Conservation (phyloP, 2,888 invertebrate species). For the Ophonus ardosiacus region DNA sequence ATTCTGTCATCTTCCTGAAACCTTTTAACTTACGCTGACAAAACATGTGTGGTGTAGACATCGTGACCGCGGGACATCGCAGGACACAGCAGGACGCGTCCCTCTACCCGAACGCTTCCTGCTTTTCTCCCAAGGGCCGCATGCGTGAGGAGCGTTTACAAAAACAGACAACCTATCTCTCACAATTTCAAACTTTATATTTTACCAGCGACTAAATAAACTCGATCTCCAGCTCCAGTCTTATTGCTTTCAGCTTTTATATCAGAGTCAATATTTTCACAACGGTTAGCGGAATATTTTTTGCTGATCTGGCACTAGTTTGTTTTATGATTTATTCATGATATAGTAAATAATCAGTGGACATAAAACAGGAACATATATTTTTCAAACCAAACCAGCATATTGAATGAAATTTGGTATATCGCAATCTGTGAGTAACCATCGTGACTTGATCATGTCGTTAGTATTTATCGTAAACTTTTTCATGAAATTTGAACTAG, state of each 20-base stretch:
- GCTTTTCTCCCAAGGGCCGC: slow-evolving; percentile 17
- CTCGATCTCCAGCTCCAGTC: not conserved
- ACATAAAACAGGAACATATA: not conserved
- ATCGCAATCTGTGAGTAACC: too few species aligned
- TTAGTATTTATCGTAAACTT: too few species aligned
- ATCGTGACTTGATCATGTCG: too few species aligned
- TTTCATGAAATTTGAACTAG: too few species aligned
- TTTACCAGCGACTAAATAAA: slow-evolving; percentile 18
- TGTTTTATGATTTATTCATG: not conserved
- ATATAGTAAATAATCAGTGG: not conserved
- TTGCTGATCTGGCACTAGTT: not conserved
- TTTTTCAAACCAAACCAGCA: not conserved
- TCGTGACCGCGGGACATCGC: not conserved
- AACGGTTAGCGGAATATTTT: not conserved
- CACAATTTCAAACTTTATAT: slow-evolving; percentile 24
- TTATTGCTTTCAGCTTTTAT: not conserved
- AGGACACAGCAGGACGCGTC: not conserved
- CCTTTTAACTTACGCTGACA: too few species aligned
- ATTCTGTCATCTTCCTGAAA: too few species aligned
- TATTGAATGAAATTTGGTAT: too few species aligned
- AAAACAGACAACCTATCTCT: slow-evolving; percentile 18
- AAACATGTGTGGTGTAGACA: too few species aligned
- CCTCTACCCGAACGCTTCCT: not conserved
- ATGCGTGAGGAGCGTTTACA: slow-evolving; percentile 31
- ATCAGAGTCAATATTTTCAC: slow-evolving; percentile 11